Percentiles rank a stretch among this genome's conserved stretches.
These are phyloP conservation scores for Clunio marinus DNA, from an alignment of 2,888 invertebrate species.

Conservation along the genomic window DNA sequence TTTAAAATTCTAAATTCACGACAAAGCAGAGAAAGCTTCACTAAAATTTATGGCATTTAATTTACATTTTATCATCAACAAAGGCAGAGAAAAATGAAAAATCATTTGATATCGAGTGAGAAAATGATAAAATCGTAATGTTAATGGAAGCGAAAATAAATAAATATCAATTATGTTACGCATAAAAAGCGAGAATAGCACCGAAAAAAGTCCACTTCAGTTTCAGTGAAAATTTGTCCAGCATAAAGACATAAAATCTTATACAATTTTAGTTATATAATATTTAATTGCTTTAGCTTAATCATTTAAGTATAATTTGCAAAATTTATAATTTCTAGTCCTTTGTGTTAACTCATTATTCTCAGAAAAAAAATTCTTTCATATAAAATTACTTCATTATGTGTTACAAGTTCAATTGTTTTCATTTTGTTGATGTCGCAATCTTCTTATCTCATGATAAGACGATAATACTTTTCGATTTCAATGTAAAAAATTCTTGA, in stretches of 20 bases:
- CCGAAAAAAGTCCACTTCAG: constrained; percentile 9
- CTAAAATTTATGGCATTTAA: constrained; percentile 11
- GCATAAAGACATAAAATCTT: neutral
- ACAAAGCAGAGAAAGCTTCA: neutral
- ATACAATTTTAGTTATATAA: constrained; percentile 3
- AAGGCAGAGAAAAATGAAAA: no score
- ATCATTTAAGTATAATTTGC: no score
- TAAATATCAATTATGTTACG: constrained; percentile 13
- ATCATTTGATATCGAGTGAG: neutral
- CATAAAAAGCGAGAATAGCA: constrained; percentile 9
- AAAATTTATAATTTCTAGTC: no score
- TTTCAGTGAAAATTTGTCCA: no score
- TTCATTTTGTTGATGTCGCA: no score
- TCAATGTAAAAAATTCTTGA: neutral
- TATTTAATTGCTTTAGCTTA: neutral
- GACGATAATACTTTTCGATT: neutral
- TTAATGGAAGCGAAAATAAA: neutral
- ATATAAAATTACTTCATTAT: constrained; percentile 17
- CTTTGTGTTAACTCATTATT: constrained; percentile 14
- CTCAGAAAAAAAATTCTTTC: no score
- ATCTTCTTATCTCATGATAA: neutral
- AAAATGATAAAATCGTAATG: neutral
- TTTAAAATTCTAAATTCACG: no score
- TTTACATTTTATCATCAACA: constrained; percentile 5
- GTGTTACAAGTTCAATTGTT: no score